phyloP scores from a whole-genome alignment of 2,888 invertebrate genomes.

The Apocheima hispidaria region DNA sequence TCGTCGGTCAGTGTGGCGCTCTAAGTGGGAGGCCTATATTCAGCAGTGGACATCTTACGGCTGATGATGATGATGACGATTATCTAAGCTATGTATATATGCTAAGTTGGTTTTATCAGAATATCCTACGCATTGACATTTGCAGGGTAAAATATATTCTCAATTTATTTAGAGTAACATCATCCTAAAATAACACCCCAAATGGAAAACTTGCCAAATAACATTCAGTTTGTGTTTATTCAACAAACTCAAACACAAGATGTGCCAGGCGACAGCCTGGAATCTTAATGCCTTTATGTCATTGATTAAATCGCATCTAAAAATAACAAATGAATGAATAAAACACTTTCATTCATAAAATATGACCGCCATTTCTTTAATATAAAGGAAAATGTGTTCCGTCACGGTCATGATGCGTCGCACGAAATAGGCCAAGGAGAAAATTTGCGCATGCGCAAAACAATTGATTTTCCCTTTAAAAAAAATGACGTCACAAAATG shows the following conservation, averaged over 20 bases:
- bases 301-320: conserved; percentile 52
- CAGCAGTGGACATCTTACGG: too few species aligned
- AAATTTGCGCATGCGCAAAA: conserved; percentile 73
- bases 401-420: conserved; percentile 65
- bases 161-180: conserved; percentile 13
- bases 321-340: conserved; percentile 76
- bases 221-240: not conserved
- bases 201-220: not conserved
- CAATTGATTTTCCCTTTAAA: conserved; percentile 70
- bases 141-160: not conserved
- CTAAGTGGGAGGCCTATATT: too few species aligned
- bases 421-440: conserved; percentile 76
- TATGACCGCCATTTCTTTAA: conserved; percentile 67
- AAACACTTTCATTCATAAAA: conserved; percentile 77
- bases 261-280: not conserved
- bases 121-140: not conserved
- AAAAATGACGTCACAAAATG: conserved; percentile 83
- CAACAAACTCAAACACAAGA: not conserved
- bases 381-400: conserved; percentile 61
- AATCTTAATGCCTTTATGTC: conserved; percentile 17
- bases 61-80: too few species aligned
- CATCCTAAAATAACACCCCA: conserved; percentile 18
- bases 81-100: too few species aligned
- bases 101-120: not conserved
- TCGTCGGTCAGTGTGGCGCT: too few species aligned